phyloP scores from a whole-genome alignment of 2,888 invertebrate genomes.

The Rhopalosiphum nymphaeae region DNA sequence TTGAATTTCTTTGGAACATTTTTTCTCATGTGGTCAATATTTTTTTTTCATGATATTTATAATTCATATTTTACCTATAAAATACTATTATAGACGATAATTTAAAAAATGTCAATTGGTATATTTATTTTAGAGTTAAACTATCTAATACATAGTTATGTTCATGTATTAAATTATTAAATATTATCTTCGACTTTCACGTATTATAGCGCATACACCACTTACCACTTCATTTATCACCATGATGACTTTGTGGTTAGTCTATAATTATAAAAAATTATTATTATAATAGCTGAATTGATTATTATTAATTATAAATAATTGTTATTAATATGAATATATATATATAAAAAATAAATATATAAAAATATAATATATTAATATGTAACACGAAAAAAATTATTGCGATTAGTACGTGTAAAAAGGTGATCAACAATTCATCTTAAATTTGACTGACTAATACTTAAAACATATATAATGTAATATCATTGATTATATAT shows the following conservation, averaged over 20 bases:
- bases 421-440: background rate
- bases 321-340: background rate
- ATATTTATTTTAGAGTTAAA: background rate
- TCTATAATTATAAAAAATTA: background rate
- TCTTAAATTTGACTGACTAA: background rate
- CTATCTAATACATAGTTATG: background rate
- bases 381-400: background rate
- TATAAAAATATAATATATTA: too few relatives aligned
- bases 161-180: background rate
- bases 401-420: background rate
- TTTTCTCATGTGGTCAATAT: background rate
- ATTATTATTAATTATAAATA: background rate
- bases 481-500: too few relatives aligned
- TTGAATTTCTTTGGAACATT: background rate
- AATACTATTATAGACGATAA: background rate
- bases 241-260: background rate
- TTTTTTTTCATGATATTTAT: background rate
- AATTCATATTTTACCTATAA: background rate
- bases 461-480: background rate
- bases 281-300: background rate
- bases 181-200: background rate
- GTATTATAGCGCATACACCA: background rate
- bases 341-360: too few relatives aligned
- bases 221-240: background rate
- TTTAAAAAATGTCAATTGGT: background rate